Evolutionary conservation across 1,140 invertebrate genomes (phyloP).

Genomic region (Agrilus planipennis): DNA sequence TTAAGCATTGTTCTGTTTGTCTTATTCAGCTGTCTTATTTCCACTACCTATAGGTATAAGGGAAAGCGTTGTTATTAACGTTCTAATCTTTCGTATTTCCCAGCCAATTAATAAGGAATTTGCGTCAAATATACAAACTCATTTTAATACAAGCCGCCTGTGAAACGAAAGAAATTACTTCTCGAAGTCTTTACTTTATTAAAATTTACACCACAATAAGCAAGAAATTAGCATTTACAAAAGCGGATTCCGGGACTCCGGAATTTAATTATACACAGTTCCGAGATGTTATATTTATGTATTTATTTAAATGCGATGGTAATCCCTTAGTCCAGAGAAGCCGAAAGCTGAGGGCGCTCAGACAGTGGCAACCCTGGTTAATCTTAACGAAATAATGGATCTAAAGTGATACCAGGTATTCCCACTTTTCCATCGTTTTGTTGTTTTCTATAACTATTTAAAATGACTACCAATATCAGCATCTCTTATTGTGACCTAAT

Average conservation of each 20-base stretch:
- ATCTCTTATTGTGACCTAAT: too few relatives aligned
- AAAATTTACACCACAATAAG: slow-evolving; percentile 30
- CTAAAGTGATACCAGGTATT: too few relatives aligned
- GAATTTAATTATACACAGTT: slow-evolving; percentile 37
- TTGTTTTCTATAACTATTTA: too few relatives aligned
- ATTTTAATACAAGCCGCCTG: slow-evolving; percentile 11
- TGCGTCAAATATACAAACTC: neutral
- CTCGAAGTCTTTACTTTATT: slow-evolving; percentile 22
- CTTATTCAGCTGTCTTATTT: too few relatives aligned
- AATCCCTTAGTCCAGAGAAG: slow-evolving; percentile 24
- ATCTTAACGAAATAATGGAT: too few relatives aligned
- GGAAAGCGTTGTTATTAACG: neutral
- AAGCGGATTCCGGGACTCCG: slow-evolving; percentile 27
- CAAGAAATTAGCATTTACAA: slow-evolving; percentile 31
- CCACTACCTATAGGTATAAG: slow-evolving; percentile 1
- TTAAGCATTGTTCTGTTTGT: too few relatives aligned
- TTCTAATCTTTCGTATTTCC: neutral
- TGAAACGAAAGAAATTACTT: slow-evolving; percentile 20
- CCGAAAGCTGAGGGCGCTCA: slow-evolving; percentile 13
- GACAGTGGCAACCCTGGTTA: too few relatives aligned
- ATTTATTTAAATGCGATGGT: slow-evolving; percentile 38
- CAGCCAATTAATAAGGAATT: slow-evolving; percentile 3
- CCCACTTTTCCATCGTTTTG: too few relatives aligned
- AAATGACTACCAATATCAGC: too few relatives aligned
- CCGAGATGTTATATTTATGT: slow-evolving; percentile 37